Percentiles rank a stretch among this genome's conserved stretches.
These are phyloP conservation scores for Halichoeres trimaculatus DNA, from an alignment of 2,113 vertebrate species.

Conservation along the genomic window DNA sequence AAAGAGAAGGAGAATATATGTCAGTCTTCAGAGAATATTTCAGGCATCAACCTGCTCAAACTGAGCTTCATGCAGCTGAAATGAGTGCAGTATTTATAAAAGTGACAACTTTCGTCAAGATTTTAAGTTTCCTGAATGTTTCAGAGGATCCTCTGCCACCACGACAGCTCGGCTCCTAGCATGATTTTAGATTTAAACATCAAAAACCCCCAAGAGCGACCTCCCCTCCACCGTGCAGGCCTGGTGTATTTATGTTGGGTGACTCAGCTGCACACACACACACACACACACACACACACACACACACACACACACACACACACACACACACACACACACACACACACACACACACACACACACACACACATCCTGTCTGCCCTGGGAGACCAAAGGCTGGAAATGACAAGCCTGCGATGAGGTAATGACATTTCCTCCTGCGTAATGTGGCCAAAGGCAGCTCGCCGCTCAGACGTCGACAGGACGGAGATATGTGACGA, in stretches of 20 bases:
- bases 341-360: conserved; percentile 31
- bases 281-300: conserved; percentile 34
- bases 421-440: conserved; percentile 76
- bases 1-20: too few species aligned
- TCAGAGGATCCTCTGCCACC: background rate
- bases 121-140: background rate
- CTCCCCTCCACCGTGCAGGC: background rate
- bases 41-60: background rate
- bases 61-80: background rate
- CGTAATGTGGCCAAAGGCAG: conserved; percentile 71
- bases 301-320: conserved; percentile 31
- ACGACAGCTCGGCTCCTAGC: background rate
- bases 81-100: background rate
- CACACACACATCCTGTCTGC: conserved; percentile 32
- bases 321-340: conserved; percentile 34
- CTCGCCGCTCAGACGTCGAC: conserved; percentile 58
- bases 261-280: conserved; percentile 19
- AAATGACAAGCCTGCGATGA: conserved; percentile 72
- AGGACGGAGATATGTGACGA: conserved; percentile 72
- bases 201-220: conserved; percentile 1
- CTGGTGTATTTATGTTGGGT: conserved; percentile 13
- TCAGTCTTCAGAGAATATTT: background rate
- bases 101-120: background rate
- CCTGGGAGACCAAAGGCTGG: conserved; percentile 62
- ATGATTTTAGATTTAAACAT: conserved; percentile 8